These are phyloP conservation scores for Campoplex capitator DNA, from an alignment of 2,888 invertebrate genomes.

Conservation along the genomic window DNA sequence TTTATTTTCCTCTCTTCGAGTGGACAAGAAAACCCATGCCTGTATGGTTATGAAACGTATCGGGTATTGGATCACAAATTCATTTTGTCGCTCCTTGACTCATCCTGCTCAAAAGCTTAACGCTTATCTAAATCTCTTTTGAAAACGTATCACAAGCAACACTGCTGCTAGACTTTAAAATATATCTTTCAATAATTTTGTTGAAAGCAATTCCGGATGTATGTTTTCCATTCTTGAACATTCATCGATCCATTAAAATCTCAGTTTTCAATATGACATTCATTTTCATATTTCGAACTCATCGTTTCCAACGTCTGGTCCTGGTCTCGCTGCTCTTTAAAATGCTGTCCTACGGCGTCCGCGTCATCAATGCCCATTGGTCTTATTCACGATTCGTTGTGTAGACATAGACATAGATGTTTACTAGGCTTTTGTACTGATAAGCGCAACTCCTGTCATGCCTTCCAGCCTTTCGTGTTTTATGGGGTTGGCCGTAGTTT, in stretches of 20 bases:
- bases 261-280: background rate
- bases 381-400: background rate
- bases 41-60: background rate
- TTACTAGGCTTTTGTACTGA: slow-evolving; percentile 25
- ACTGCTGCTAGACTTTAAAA: background rate
- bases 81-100: background rate
- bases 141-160: background rate
- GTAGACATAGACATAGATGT: slow-evolving; percentile 7
- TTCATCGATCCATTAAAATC: background rate
- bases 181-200: background rate
- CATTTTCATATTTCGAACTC: background rate
- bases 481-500: background rate
- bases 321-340: background rate
- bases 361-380: background rate
- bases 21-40: no score
- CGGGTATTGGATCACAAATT: background rate
- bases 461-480: background rate
- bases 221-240: no score
- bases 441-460: slow-evolving; percentile 8
- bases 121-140: slow-evolving; percentile 1
- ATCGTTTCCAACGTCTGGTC: background rate
- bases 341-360: background rate
- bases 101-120: background rate
- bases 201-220: background rate
- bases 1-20: background rate